Percentiles rank a stretch among this genome's conserved stretches.
phyloP scores from a whole-genome alignment of 2,888 invertebrate species.

The Chromoteleia sp. region DNA sequence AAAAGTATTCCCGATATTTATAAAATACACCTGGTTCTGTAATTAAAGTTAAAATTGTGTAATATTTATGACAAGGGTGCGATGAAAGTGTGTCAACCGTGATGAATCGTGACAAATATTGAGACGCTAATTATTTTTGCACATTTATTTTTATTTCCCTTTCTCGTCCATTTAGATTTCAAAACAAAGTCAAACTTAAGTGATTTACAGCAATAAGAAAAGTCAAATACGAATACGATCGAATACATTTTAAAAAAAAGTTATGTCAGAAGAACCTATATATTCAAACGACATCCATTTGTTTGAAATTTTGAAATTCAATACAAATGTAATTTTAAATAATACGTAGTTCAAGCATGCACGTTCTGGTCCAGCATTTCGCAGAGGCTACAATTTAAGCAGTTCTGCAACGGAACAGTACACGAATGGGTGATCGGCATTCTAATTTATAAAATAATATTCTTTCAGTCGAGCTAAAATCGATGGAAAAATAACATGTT shows the following conservation, averaged over 20 bases:
- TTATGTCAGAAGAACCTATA: background rate
- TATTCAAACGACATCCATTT: too few species aligned
- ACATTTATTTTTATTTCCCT: conserved; percentile 5
- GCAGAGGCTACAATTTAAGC: too few species aligned
- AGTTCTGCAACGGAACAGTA: too few species aligned
- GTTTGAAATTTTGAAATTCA: too few species aligned
- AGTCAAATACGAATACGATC: background rate
- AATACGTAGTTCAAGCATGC: too few species aligned
- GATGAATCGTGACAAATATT: conserved; percentile 31
- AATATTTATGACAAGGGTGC: conserved; percentile 24
- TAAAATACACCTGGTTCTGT: background rate
- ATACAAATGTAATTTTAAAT: too few species aligned
- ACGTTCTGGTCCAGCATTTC: too few species aligned
- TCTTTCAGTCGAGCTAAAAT: too few species aligned
- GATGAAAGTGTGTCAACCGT: conserved; percentile 8
- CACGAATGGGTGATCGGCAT: too few species aligned
- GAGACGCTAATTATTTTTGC: conserved; percentile 11
- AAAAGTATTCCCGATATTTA: conserved; percentile 12
- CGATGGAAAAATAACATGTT: too few species aligned
- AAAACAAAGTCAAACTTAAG: background rate
- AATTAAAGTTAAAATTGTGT: conserved; percentile 20
- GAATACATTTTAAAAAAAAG: background rate
- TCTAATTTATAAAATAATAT: too few species aligned
- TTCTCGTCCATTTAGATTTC: conserved; percentile 8
- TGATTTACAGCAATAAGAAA: background rate